Evolutionary conservation across 1,140 invertebrate species (phyloP), one percentile per base, ranked within the genome.

Genomic region (Ladona fulva): DNA sequence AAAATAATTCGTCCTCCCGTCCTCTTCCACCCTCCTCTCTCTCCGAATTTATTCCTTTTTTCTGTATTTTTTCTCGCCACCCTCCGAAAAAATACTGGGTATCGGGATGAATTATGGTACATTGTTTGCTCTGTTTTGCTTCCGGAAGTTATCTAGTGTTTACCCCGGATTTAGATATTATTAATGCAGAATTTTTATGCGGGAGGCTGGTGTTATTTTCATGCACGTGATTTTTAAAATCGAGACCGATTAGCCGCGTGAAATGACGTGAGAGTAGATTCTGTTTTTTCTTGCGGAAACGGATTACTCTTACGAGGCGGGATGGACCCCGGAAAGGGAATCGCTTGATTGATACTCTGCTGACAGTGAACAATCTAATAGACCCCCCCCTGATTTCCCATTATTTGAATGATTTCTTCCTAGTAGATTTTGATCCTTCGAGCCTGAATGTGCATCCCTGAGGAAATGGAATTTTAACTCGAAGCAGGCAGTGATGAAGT

Each of bases 151-250:
- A 66, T 66, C 52, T 66, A 66, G 14, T 66, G 52, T 66, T 66
- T 66, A 12, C 52, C n/a, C 52, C 52, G 52, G n/a, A 66, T 66
- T 66, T 66, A 66, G 52, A 66, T 66, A 66, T 66, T 66, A 66
- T 66, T 66, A 66, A 66, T 22, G 52, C n/a, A 66, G n/a, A 3
- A 22, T 66, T 66, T 66, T 66, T 66, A 16, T 66, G 52, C 16
- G 52, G n/a, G 52, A 66, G 52, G 52, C 52, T 5, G 52, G 52
- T 66, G 3, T 66, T 66, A 22, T 66, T 66, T 66, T 66, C 14
- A 37, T 37, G 29, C 29, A 8, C n/a, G 12, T 66, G n/a, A 66
- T 66, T 66, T 66, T 16, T 66, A 66, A 66, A 66, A 66, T 66
- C 52, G n/a, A 22, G 52, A 16, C 3, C 16, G 52, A 66, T 66